These are phyloP conservation scores for Solea senegalensis DNA, from an alignment of 2,113 vertebrate species.

Conservation along the genomic window DNA sequence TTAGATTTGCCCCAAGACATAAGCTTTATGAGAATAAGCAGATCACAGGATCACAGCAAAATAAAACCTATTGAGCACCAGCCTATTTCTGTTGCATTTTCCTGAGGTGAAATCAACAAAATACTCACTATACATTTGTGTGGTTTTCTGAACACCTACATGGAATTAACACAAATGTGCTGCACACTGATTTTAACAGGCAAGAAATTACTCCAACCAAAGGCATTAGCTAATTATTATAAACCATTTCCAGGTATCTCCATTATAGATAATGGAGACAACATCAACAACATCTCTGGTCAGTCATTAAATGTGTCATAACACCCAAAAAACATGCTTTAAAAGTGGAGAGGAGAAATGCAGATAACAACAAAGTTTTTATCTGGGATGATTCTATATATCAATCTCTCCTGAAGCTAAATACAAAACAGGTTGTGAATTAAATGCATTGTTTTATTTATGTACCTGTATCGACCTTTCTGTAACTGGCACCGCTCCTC, in stretches of 20 bases:
- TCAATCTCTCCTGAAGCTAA: neutral
- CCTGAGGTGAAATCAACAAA: slow-evolving; percentile 60
- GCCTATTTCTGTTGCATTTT: slow-evolving; percentile 46
- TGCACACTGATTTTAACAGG: slow-evolving; percentile 31
- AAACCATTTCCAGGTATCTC: slow-evolving; percentile 26
- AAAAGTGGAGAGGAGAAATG: neutral
- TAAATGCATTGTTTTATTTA: slow-evolving; percentile 1
- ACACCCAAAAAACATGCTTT: neutral
- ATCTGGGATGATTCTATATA: neutral
- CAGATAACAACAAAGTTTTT: too few species aligned
- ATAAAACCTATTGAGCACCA: slow-evolving; percentile 28
- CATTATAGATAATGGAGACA: neutral
- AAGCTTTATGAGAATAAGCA: slow-evolving; percentile 48
- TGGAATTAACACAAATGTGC: slow-evolving; percentile 7
- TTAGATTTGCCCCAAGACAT: slow-evolving; percentile 56
- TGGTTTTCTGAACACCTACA: slow-evolving; percentile 55
- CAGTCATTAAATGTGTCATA: neutral
- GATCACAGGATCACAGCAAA: slow-evolving; percentile 29
- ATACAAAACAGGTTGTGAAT: slow-evolving; percentile 16
- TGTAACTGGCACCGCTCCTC: neutral
- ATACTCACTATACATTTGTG: slow-evolving; percentile 28
- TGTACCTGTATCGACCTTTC: neutral
- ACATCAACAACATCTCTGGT: neutral
- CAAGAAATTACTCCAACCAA: slow-evolving; percentile 33
- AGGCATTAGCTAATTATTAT: slow-evolving; percentile 47